A percentile compares a stretch with the other conserved stretches of the same genome.
These are phyloP conservation scores for Ctenochaetus hawaiiensis DNA, from an alignment of 2,797 vertebrate genomes.

Conservation along the genomic window DNA sequence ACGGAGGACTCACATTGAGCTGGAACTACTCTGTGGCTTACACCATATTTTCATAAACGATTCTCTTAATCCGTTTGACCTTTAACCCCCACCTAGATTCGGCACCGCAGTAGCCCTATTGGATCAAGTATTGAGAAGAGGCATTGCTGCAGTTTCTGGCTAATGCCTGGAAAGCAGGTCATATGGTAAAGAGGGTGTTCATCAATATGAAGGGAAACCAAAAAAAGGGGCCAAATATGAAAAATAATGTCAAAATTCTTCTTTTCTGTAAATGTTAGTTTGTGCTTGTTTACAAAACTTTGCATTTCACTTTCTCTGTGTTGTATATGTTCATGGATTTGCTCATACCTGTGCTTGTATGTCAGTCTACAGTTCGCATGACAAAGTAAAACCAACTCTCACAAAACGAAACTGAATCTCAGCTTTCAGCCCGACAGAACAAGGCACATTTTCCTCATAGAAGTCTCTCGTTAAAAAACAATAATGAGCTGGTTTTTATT, in stretches of 20 bases:
- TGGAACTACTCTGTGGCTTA: slow-evolving; percentile 50
- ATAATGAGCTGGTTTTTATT: slow-evolving; percentile 26
- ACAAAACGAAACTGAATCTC: slow-evolving; percentile 13
- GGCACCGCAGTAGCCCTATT: neutral
- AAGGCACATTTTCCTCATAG: slow-evolving; percentile 61
- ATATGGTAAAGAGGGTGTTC: neutral
- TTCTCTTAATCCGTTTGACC: slow-evolving; percentile 62
- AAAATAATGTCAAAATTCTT: slow-evolving; percentile 3
- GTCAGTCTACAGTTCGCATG: slow-evolving; percentile 6
- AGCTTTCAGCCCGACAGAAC: slow-evolving; percentile 47
- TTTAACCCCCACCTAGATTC: slow-evolving; percentile 55
- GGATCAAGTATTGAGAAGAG: slow-evolving; percentile 1
- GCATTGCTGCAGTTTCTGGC: slow-evolving; percentile 12
- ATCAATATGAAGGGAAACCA: neutral
- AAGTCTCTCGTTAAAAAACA: slow-evolving; percentile 53
- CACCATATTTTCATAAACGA: slow-evolving; percentile 62
- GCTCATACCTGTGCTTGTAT: neutral
- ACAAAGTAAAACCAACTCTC: slow-evolving; percentile 25
- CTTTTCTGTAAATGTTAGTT: too few species aligned
- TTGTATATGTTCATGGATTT: neutral
- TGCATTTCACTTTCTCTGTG: neutral
- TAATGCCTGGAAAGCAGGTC: slow-evolving; percentile 27
- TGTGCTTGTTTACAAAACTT: neutral
- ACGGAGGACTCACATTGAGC: slow-evolving; percentile 14
- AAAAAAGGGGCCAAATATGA: neutral